Evolutionary conservation across 2,113 vertebrate genomes (phyloP), one percentile per base, ranked within the genome.

Genomic region (Pungitius pungitius): DNA sequence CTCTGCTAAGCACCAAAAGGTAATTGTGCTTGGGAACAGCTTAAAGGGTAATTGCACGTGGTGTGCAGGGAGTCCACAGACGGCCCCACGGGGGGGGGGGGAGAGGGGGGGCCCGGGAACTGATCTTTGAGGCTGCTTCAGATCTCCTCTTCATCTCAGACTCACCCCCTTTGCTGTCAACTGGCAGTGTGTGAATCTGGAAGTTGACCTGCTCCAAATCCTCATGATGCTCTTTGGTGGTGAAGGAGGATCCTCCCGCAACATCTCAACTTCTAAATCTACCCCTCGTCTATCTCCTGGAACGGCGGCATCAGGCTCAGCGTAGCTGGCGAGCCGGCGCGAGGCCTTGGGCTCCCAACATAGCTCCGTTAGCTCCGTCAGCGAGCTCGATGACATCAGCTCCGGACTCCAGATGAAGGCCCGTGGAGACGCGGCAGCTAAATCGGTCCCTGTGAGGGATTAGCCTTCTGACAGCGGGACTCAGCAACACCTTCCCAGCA

Each of bases 21-120:
- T 88, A 88, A 87, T 84, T 87, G 86, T 79, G 81, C 73, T 87
- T 69, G 47, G 79, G 77, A 87, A 78, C 78, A 90, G 89, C 85
- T 89, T 88, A 84, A 82, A 85, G 84, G 83, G 86, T 90, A 90
- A 91, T 89, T 87, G 80, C 26, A 68, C 63, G 20, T 82, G 78
- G 76, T 83, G 85, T 73, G 76, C 67, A 55, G 75, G 73, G 80
- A 61, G 83, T 81, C 77, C 20, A 8, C 79, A 84, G 75, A 83
- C 37, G 13, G 69, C 73, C 77, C 65, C 27, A 10, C 64, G 68
- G 81, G 85, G 30, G 56, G 64, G 72, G 84, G 74, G 45, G 75
- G 57, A 67, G 54, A 72, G 59, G 71, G 43, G 57, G 55, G 60
- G 79, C n/a, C n/a, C n/a, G 77, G 76, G 51, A 75, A 86, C 75